These are phyloP conservation scores for Nineta flava DNA, from an alignment of 2,888 invertebrate genomes.

Conservation along the genomic window DNA sequence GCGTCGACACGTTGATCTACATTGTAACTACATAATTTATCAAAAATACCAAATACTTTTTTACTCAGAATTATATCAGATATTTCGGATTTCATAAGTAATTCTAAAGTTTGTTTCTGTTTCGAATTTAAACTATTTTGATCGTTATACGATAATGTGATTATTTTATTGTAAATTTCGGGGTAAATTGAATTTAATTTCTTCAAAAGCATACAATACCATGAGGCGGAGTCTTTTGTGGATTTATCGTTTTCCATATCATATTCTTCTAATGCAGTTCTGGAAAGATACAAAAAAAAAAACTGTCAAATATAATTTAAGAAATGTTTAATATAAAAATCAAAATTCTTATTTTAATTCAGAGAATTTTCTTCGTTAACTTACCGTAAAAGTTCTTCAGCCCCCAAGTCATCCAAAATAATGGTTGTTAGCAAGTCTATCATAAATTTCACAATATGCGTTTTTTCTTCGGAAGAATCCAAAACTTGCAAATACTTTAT, in stretches of 20 bases:
- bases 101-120: conserved; percentile 11
- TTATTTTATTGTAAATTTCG: conserved; percentile 47
- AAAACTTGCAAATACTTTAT: too few relatives aligned
- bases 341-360: too few relatives aligned
- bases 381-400: conserved; percentile 41
- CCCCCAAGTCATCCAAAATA: conserved; percentile 36
- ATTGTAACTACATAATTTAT: conserved; percentile 57
- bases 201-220: not conserved
- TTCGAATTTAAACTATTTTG: conserved; percentile 9
- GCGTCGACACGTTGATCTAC: conserved; percentile 48
- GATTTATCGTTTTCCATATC: conserved; percentile 13
- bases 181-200: conserved; percentile 39
- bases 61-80: conserved; percentile 9
- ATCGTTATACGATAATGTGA: conserved; percentile 39
- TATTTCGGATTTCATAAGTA: conserved; percentile 6
- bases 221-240: conserved; percentile 13
- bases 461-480: too few relatives aligned
- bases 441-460: too few relatives aligned
- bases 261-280: conserved; percentile 19
- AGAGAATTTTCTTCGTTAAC: too few relatives aligned
- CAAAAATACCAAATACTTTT: conserved; percentile 33
- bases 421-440: conserved; percentile 39
- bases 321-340: too few relatives aligned
- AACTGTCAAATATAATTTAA: not conserved
- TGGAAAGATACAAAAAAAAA: conserved; percentile 13